Base-by-base conservation (phyloP, 92 coral and sea anemone species). In the Metridium senile region DNA sequence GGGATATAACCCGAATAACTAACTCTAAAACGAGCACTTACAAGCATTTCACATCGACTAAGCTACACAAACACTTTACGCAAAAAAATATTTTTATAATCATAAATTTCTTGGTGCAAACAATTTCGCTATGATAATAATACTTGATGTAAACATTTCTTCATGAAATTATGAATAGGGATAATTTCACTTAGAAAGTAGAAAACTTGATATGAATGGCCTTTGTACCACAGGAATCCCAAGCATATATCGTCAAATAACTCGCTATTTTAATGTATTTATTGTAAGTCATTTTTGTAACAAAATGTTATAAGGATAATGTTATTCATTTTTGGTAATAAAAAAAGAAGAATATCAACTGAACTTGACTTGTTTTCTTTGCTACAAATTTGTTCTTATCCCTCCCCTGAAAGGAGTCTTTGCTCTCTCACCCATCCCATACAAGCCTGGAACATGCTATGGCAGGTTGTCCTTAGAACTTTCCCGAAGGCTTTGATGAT, bases 211-310 rank as follows among this genome's bases (percentile, higher is more conserved):
- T 45, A 45, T 45, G 51, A 45, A 7, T 45, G 51, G 51, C n/a
- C n/a, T n/a, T n/a, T 45, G 51, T 16, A 58, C 28, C 65, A 58
- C 69, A 63, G 69, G 45, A 63, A 63, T 31, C 69, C 69, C 69
- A 63, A 63, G 13, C 66, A 26, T 63, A 4, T 63, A 63, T 8
- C 28, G 2, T 63, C 10, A 28, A 30, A 0, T 31, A 63, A 21
- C 69, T 63, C 4, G 59, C 9, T 63, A 28, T 63, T 20, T 63
- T 13, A 28, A 63, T 63, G 20, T 63, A 63, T 63, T 63, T 63
- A 63, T 63, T 63, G 39, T 30, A 26, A 63, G n/a, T 10, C 23
- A 16, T 4, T 13, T 63, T 63, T 28, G 21, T 63, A 59, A 59
- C 65, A 59, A 59, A 59, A 59, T 59, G 28, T 63, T 17, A 63